Base-by-base conservation (phyloP, 2,888 invertebrate genomes). In the Eupithecia subfuscata region DNA sequence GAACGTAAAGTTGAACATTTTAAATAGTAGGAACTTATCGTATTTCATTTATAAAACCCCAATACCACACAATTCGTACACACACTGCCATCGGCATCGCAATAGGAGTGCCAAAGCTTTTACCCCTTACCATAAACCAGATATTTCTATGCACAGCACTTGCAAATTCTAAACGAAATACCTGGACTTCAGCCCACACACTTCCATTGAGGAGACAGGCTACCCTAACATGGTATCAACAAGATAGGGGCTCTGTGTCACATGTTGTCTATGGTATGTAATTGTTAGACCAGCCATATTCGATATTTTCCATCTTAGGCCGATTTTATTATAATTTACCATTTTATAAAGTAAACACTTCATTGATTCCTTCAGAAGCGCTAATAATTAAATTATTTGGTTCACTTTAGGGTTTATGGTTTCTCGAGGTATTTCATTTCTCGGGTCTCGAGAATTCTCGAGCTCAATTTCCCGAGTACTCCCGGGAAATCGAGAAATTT, bases 181-280 rank as follows among this genome's bases (percentile, higher is more conserved):
- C 72, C 60, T 69, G 77, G 43, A 25, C 68, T 73, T 70, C 68
- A 73, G 70, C 77, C 75, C 68, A 77, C 77, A 73, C 77, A 30
- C 25, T 64, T 71, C 75, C 25, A 77, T 77, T 75, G 77, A 77
- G 48, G 37, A 48, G 77, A 74, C 63, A 77, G 69, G 71, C 64
- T 70, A 67, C 75, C 77, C 77, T 30, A 72, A 77, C 72, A 77
- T 75, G 77, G 77, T 73, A 74, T 72, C 74, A 71, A 71, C 74
- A 63, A 74, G 74, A 72, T 69, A 69, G 48, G 43, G 37, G 34
- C 34, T 40, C 25, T 52, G 69, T 71, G 76, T 71, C 76, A 76
- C 37, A 74, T 73, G 75, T 75, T 73, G 70, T 52, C 72, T 72
- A 75, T 75, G 77, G 75, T 71, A 77, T 72, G 68, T 76, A 71